These are phyloP conservation scores for Myotis myotis DNA, from an alignment of 2,797 vertebrate species.

Conservation along the genomic window DNA sequence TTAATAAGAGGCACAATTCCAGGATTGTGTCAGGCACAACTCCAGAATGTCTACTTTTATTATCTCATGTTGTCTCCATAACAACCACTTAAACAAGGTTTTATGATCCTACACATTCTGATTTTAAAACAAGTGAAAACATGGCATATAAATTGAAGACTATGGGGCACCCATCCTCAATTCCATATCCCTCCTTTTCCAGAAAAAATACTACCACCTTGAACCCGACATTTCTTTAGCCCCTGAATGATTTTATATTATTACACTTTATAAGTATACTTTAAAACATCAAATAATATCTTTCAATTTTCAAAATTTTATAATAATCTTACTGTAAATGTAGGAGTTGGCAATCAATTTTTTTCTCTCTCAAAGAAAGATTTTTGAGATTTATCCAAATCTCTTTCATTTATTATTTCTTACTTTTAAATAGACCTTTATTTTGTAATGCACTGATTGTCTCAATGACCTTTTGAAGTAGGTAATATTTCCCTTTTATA, in stretches of 20 bases:
- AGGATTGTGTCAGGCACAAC: background rate
- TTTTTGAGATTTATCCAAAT: constrained; percentile 9
- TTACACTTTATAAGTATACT: background rate
- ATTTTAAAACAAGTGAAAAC: background rate
- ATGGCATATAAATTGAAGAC: background rate
- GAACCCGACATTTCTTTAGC: background rate
- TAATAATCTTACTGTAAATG: background rate
- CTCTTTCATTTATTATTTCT: background rate
- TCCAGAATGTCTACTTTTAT: background rate
- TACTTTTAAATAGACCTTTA: background rate
- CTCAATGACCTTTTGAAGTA: background rate
- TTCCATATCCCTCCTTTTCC: background rate
- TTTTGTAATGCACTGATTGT: background rate
- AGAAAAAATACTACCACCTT: background rate
- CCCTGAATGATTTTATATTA: background rate
- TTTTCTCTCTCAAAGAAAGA: background rate
- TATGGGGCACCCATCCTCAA: background rate
- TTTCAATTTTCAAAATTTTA: background rate
- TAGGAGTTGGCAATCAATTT: background rate
- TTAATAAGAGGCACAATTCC: background rate
- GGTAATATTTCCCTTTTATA: background rate
- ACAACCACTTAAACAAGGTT: background rate
- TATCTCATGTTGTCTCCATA: background rate
- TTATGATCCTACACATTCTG: background rate
- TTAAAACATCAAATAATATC: background rate